Base-by-base conservation (phyloP, 2,797 vertebrate species). In the Antrozous pallidus region DNA sequence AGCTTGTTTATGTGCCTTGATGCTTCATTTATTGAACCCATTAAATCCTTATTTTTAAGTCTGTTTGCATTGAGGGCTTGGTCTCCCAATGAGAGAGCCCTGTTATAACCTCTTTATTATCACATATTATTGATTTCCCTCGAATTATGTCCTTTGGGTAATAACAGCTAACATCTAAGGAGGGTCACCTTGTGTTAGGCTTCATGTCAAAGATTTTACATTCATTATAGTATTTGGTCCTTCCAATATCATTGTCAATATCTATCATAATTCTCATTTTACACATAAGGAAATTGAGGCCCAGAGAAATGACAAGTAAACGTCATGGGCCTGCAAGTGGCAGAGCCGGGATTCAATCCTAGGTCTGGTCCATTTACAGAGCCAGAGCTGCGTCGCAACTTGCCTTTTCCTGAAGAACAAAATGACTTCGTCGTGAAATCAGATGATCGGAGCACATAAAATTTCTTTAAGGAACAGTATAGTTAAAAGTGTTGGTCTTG, bases 401-500 rank as follows among this genome's bases (percentile, higher is more conserved):
- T 45, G 36, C 7, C 24, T n/a, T 84, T 61, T 67, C 31, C n/a
- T 6, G n/a, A 61, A 40, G 74, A 61, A 75, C 26, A 67, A 75
- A 67, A 40, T 58, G 40, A 51, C 17, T 51, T 80, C 45, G 69
- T 14, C 90, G 47, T 79, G 54, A 69, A 81, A 69, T 51, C 73
- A 38, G 71, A 90, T 42, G 13, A 47, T 17, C 28, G 3, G 49
- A 73, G 6, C 2, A 63, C 11, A 10, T 42, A 73, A 56, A 69
- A 11, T 16, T 18, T 36, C 16, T 79, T 42, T 49, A 31, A 93
- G 79, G 31, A 71, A 17, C 8, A 28, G 33, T 1, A 3, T 47
- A 54, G 77, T 45, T 74, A 75, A 73, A 67, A 22, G 38, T 92
- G 73, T 93, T 77, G 14, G 40, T 65, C n/a, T 91, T 78, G 6